Base-by-base conservation (phyloP, 2,113 vertebrate genomes). In the Syrmaticus mikado region DNA sequence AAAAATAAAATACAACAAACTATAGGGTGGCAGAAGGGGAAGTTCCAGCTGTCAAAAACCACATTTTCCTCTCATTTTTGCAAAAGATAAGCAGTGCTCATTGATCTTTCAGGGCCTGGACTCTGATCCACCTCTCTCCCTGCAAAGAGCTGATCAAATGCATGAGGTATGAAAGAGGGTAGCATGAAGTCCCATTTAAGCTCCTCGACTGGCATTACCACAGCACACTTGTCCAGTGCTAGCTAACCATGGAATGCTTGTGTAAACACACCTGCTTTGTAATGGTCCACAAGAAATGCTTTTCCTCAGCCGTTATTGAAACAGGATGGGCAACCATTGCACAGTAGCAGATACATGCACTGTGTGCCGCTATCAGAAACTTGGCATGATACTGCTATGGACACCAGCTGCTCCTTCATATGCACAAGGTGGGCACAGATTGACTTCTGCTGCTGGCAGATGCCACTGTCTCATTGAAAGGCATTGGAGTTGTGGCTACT, bases 1-100 rank as follows among this genome's bases (percentile, higher is more conserved):
- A 73, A 84, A 92, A 81, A 41, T 21, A 77, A 95, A 95, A 64
- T 43, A 89, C n/a, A 70, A 77, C 79, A 85, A 70, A 85, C 58
- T 46, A 82, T 27, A 87, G n/a, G 19, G 64, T 8, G 58, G 84
- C 78, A 95, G 82, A 74, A 94, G 45, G 30, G 61, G 43, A 93
- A 93, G 28, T 45, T 10, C 0, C 1, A 70, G 34, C 16, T 87
- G 62, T 77, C 65, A 80, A 40, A 94, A 79, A 92, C 36, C 68
- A 43, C 14, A 12, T 41, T 85, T 91, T 90, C 18, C 38, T 48
- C 38, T 58, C 43, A 79, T 75, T 87, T 89, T 46, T 8, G 2
- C 61, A 43, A 20, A 79, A 78, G 14, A 90, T 25, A 52, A 91
- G 30, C 2, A 8, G 9, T 12, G 19, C 36, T 85, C 30, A 5